Evolutionary conservation across 2,888 invertebrate genomes (phyloP), one percentile per base, ranked within the genome.

Genomic region (Microchrysa polita): DNA sequence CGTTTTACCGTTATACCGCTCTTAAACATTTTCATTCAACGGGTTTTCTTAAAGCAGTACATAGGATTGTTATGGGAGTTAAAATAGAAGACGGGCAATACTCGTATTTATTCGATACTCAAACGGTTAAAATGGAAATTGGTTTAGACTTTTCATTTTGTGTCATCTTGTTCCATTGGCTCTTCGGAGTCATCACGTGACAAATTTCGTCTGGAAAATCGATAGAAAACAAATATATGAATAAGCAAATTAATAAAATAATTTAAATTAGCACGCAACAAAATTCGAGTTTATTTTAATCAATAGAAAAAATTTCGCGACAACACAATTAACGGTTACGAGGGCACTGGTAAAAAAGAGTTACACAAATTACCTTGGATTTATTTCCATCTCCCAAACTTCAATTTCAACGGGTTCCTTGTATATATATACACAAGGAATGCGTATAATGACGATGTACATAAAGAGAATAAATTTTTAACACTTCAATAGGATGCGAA

Each of bases 111-210:
- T n/a, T n/a, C n/a, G n/a, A 34, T 34, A 5, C 27, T 34, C 27
- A 34, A 34, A 34, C 2, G 27, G 2, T 34, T 34, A 7, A 34
- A n/a, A n/a, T n/a, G n/a, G 27, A 34, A 34, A 7, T 34, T 34
- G 27, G 2, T 34, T 34, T 34, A n/a, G 12, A 12, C 48, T 10
- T 22, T 60, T 90, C 90, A 92, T 88, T 92, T 92, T 81, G 87
- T 89, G 83, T 93, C 93, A 86, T 93, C 93, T 86, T 93, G 92
- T 83, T 93, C 93, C 93, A 93, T 93, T 69, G 93, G 93, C 86
- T 93, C 93, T 81, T 91, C 92, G 75, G 91, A 90, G 82, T 87
- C 90, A 82, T 91, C 90, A 79, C 90, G 89, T 80, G 90, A 90
- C 83, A 90, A 88, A 79, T 90, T 90, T 81, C 89, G 90, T 78